Evolutionary conservation across 2,888 invertebrate genomes (phyloP).

Genomic region (Melipona beecheii): DNA sequence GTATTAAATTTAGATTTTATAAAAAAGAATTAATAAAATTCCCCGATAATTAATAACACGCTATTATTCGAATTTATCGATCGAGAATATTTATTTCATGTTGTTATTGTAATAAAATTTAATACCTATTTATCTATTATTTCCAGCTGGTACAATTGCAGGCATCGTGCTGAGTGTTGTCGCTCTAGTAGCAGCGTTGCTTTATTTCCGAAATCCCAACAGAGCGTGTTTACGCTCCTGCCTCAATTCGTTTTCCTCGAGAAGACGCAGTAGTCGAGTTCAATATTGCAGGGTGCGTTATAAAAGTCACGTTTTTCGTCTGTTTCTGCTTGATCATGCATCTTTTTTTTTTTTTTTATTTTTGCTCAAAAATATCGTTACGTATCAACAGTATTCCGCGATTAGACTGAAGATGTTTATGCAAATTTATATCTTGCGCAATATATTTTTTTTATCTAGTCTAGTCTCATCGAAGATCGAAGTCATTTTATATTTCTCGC

Average conservation of each 20-base stretch:
- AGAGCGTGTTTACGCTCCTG: conserved; percentile 67
- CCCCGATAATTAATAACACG: not conserved
- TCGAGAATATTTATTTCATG: not conserved
- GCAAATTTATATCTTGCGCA: too few relatives aligned
- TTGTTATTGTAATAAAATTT: not conserved
- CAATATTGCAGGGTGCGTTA: conserved; percentile 78
- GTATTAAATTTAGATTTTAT: not conserved
- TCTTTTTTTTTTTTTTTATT: not conserved
- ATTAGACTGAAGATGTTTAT: too few relatives aligned
- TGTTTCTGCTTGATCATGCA: too few relatives aligned
- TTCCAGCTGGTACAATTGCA: conserved; percentile 65
- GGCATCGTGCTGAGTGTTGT: conserved; percentile 52
- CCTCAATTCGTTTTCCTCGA: conserved; percentile 61
- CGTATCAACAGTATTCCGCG: too few relatives aligned
- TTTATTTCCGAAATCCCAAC: conserved; percentile 72
- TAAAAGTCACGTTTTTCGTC: not conserved
- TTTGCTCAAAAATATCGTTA: too few relatives aligned
- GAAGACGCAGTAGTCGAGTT: conserved; percentile 70
- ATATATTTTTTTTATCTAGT: not conserved
- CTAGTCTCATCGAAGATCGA: too few relatives aligned
- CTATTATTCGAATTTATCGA: not conserved
- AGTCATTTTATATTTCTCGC: not conserved
- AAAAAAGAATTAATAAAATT: not conserved
- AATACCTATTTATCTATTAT: conserved; percentile 44
- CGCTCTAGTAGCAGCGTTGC: conserved; percentile 60